Evolutionary conservation across 2,113 vertebrate species (phyloP), one percentile per base, ranked within the genome.

Genomic region (Rhombomys opimus): DNA sequence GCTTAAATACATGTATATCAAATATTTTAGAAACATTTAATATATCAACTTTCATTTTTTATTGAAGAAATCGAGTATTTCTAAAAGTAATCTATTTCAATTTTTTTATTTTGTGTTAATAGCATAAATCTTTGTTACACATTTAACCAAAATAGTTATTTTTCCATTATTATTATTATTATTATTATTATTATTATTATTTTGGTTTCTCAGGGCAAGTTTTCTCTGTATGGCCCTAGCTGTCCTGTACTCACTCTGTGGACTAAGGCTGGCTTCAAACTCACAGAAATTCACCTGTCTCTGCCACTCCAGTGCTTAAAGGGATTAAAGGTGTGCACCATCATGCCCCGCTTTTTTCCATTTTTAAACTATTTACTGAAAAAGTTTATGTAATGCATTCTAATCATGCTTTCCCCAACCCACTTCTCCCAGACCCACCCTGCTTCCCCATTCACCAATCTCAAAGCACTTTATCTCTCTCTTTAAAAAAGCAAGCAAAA

Each of bases 1-100:
- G 35, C 78, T 63, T 92, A 77, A 92, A 93, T 35, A 90, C 20
- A 41, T 32, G 2, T 41, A 92, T 90, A 80, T 81, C 87, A 76
- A 68, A 84, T 90, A 1, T 41, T 70, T 89, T 25, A 87, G 22
- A 93, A 73, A 67, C 54, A 54, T 0, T 54, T 68, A n/a, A n/a
- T n/a, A 82, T 80, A 14, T 23, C 57, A 73, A 1, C n/a, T 38
- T 90, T 95, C 11, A 94, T n/a, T 95, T 77, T 77, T 67, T 59
- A 52, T 46, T 75, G 72, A 32, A 70, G 46, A 59, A 81, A 72
- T 72, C 81, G 86, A 23, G 4, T 17, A 80, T 80, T 89, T 20
- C 59, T 93, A 27, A 76, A 90, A 50, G 57, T 80, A 90, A 80
- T 30, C 38, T 67, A 8, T 30, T 25, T 67, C 0, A 2, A 12